Percentiles rank a stretch among this genome's conserved stretches.
Evolutionary conservation across 2,888 invertebrate genomes (phyloP).

Genomic region (Oxytorus armatus): DNA sequence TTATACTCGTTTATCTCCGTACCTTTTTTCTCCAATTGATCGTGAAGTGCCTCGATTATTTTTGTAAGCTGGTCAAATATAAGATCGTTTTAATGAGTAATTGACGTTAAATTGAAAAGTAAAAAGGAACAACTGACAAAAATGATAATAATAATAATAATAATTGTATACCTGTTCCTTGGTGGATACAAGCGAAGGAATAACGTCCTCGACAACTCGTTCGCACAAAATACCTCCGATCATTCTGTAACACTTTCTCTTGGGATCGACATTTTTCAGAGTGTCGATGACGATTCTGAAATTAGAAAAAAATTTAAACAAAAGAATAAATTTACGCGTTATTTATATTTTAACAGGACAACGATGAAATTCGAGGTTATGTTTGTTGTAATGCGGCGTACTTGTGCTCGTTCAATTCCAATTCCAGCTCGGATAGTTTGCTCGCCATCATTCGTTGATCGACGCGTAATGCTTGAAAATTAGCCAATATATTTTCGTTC

Average conservation of each 20-base stretch:
- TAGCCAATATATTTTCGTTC: constrained; percentile 92
- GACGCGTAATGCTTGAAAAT: constrained; percentile 93
- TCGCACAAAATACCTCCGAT: constrained; percentile 97
- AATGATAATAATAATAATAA: constrained; percentile 21
- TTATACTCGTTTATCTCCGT: constrained; percentile 96
- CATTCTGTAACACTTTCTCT: constrained; percentile 96
- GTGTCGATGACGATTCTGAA: constrained; percentile 97
- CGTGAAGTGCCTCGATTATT: constrained; percentile 91
- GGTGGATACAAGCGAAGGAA: constrained; percentile 93
- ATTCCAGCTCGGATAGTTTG: constrained; percentile 96
- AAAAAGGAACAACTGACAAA: not conserved
- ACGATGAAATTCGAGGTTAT: constrained; percentile 74
- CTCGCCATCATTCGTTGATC: constrained; percentile 95
- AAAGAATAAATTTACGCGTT: constrained; percentile 20
- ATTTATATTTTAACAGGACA: not conserved
- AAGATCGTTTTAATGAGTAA: too few relatives aligned
- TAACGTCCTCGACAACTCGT: constrained; percentile 95
- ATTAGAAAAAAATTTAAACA: constrained; percentile 18
- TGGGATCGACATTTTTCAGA: constrained; percentile 92
- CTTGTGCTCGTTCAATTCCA: constrained; percentile 98
- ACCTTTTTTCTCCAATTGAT: constrained; percentile 94
- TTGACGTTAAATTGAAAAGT: too few relatives aligned
- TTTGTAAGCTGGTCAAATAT: constrained; percentile 92
- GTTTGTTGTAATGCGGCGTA: constrained; percentile 81
- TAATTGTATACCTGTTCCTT: constrained; percentile 87